Evolutionary conservation across 2,888 invertebrate genomes (phyloP).

Genomic region (Euplagia quadripunctaria): DNA sequence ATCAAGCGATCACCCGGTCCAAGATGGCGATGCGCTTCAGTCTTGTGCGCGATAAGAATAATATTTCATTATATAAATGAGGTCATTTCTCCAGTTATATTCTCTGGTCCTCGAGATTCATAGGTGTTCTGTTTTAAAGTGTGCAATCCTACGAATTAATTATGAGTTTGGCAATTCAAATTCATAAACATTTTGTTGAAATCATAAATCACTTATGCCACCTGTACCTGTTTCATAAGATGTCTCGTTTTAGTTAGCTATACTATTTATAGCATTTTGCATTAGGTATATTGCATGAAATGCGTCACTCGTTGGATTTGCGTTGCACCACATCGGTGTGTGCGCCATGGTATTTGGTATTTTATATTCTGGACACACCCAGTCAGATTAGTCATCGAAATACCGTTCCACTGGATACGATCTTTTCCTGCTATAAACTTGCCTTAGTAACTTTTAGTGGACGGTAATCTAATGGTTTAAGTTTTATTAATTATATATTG

Average conservation of each 20-base stretch:
- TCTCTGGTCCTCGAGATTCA: neutral
- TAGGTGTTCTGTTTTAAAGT: neutral
- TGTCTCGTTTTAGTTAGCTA: neutral
- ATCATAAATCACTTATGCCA: neutral
- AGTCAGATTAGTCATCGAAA: constrained; percentile 14
- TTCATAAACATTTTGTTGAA: neutral
- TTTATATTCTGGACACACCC: constrained; percentile 23
- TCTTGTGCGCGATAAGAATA: neutral
- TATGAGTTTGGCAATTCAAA: neutral
- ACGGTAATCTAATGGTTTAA: too few species aligned
- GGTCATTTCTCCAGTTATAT: neutral
- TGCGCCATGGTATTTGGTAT: constrained; percentile 10
- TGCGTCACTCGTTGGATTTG: constrained; percentile 21
- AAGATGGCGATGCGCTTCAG: neutral
- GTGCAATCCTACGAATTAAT: neutral
- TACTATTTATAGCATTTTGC: too few species aligned
- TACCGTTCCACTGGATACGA: neutral
- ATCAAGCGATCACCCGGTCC: neutral
- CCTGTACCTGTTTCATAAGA: neutral
- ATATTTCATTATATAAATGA: neutral
- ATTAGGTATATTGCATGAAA: constrained; percentile 5
- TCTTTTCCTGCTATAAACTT: neutral
- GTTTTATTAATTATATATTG: too few species aligned
- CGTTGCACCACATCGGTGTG: constrained; percentile 11
- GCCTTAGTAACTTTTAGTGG: too few species aligned